Evolutionary conservation across 2,797 vertebrate species (phyloP).

Genomic region (Syngnathus rostellatus): DNA sequence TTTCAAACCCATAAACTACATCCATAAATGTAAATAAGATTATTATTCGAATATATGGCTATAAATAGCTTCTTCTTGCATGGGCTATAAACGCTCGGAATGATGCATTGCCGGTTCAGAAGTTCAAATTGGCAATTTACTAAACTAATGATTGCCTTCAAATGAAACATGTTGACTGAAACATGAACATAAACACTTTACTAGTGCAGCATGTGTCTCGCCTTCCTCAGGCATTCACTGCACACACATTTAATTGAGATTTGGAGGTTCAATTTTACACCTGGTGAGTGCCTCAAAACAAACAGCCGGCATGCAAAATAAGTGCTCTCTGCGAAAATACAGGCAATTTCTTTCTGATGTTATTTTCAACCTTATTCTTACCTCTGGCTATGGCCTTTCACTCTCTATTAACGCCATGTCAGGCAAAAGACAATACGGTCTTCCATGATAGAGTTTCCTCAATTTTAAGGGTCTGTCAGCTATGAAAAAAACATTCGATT

Average conservation of each 20-base stretch:
- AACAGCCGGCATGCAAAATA: constrained; percentile 2
- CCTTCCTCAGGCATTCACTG: neutral
- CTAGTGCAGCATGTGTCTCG: constrained; percentile 5
- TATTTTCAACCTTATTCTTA: neutral
- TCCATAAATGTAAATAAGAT: neutral
- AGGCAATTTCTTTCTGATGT: neutral
- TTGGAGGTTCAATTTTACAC: constrained; percentile 6
- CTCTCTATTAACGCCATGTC: neutral
- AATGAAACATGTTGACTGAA: constrained; percentile 7
- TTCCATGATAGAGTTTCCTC: neutral
- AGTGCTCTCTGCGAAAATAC: neutral
- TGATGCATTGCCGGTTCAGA: neutral
- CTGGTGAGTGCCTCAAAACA: constrained; percentile 4
- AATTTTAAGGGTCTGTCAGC: neutral
- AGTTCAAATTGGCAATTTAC: neutral
- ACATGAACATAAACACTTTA: constrained; percentile 3
- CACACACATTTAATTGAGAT: neutral
- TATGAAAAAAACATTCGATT: neutral
- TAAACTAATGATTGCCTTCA: constrained; percentile 4
- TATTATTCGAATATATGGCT: neutral
- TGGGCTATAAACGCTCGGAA: neutral
- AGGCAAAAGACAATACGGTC: neutral
- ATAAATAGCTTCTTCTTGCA: neutral
- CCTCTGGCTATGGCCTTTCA: too few relatives aligned
- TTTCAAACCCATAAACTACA: neutral